Conservation (phyloP, 2,888 invertebrate species). For the Ophonus ardosiacus region DNA sequence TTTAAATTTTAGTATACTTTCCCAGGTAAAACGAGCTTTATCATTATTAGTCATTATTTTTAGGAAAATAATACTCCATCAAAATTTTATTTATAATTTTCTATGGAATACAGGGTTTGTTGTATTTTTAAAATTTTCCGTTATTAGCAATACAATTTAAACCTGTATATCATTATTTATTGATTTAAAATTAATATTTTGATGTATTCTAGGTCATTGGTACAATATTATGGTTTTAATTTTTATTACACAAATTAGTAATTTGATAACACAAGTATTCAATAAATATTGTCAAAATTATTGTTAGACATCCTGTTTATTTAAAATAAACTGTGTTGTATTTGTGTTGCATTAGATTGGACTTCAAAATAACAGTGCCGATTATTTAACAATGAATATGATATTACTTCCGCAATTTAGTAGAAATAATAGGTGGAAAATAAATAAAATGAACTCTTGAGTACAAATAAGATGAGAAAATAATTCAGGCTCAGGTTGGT, state of each 20-base stretch:
- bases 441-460: background rate
- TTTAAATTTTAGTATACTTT: too few relatives aligned
- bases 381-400: conserved; percentile 1
- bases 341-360: background rate
- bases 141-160: background rate
- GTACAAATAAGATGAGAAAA: background rate
- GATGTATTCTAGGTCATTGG: background rate
- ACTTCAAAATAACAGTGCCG: background rate
- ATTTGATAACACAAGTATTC: background rate
- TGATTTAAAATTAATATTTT: background rate
- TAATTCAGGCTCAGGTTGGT: background rate
- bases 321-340: background rate
- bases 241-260: background rate
- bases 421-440: background rate
- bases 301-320: too few relatives aligned
- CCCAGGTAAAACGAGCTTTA: too few relatives aligned
- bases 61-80: too few relatives aligned
- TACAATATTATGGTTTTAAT: background rate
- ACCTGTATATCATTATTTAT: background rate
- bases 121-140: background rate
- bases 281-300: background rate
- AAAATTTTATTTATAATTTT: too few relatives aligned
- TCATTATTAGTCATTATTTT: too few relatives aligned
- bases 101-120: background rate
- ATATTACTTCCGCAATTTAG: background rate